Evolutionary conservation across 1,140 invertebrate genomes (phyloP).

Genomic region (Dendroctonus valens): DNA sequence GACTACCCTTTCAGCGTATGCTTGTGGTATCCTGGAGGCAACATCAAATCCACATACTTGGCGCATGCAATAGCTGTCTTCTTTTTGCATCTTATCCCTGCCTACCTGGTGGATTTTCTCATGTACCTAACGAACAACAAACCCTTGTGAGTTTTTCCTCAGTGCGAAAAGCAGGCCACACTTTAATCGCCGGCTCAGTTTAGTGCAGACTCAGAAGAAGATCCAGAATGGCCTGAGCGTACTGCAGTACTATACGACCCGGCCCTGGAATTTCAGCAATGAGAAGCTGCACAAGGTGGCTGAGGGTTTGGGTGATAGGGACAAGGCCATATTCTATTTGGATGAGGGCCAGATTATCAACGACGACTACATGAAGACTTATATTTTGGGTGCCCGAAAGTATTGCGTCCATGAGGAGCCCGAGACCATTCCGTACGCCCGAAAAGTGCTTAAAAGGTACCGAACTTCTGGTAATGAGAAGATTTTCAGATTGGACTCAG

Average conservation of each 20-base stretch:
- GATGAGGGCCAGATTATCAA: constrained; percentile 63
- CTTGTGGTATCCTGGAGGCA: constrained; percentile 79
- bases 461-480: not conserved
- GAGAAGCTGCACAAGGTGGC: constrained; percentile 66
- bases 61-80: constrained; percentile 67
- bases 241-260: constrained; percentile 83
- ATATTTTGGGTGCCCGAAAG: constrained; percentile 70
- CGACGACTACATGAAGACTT: constrained; percentile 66
- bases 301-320: constrained; percentile 58
- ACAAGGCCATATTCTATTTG: constrained; percentile 61
- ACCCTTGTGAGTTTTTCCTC: constrained; percentile 64
- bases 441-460: constrained; percentile 57
- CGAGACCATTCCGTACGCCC: constrained; percentile 69
- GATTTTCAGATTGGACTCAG: not conserved
- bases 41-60: constrained; percentile 66
- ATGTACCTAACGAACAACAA: constrained; percentile 68
- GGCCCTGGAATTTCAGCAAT: constrained; percentile 79
- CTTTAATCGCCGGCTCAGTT: constrained; percentile 50
- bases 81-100: constrained; percentile 78
- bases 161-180: not conserved
- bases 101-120: constrained; percentile 74
- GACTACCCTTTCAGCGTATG: constrained; percentile 65
- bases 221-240: constrained; percentile 63
- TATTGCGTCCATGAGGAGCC: constrained; percentile 77
- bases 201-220: constrained; percentile 66